Conservation (phyloP, 2,888 invertebrate genomes). For the Drosophila flavopinicola region DNA sequence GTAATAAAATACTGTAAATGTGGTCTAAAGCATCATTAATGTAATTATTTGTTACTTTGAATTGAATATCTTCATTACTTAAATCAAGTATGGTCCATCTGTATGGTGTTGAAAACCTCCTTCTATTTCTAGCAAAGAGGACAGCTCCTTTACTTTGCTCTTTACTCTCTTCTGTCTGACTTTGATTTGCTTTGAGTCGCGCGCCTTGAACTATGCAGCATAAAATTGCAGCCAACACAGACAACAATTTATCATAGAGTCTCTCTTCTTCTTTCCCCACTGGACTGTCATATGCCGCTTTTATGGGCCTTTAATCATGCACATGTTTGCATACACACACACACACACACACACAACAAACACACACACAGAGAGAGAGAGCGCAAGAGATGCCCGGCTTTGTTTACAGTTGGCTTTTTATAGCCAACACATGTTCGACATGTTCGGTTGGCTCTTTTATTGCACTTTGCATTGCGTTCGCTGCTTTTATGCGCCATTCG, state of each 20-base stretch:
- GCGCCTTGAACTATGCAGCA: conserved; percentile 56
- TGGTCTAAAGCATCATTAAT: no score
- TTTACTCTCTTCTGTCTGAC: conserved; percentile 1
- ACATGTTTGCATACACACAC: conserved; percentile 46
- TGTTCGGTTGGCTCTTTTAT: conserved; percentile 58
- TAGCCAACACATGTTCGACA: conserved; percentile 71
- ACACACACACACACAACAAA: conserved; percentile 13
- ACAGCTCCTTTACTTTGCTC: neutral
- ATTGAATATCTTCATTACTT: no score
- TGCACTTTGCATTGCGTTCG: conserved; percentile 41
- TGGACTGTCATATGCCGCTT: conserved; percentile 38
- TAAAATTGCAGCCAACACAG: conserved; percentile 19
- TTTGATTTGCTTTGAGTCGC: conserved; percentile 24
- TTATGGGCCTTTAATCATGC: conserved; percentile 51
- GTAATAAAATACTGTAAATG: no score
- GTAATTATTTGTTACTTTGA: no score
- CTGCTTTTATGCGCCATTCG: conserved; percentile 38
- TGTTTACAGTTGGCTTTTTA: conserved; percentile 72
- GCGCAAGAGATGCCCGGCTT: conserved; percentile 23
- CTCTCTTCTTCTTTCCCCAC: neutral
- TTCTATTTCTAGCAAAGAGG: neutral
- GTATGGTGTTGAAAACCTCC: no score
- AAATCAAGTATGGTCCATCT: no score
- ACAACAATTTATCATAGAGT: conserved; percentile 1
- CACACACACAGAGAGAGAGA: neutral